phyloP scores from a whole-genome alignment of 2,888 invertebrate genomes.

The Cecidostiba fungosa region DNA sequence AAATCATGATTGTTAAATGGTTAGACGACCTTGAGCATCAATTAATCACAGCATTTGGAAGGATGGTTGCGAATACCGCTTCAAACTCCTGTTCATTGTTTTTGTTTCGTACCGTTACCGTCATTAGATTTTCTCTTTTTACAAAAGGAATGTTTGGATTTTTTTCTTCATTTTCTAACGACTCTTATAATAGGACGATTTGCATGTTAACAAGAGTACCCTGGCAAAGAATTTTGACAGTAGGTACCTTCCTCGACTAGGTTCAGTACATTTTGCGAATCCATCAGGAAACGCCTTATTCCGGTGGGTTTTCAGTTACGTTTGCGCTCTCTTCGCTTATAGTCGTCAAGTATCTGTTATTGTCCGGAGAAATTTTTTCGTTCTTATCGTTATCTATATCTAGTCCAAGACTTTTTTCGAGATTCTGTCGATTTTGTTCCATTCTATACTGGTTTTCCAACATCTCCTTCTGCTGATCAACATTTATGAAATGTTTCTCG shows the following conservation, averaged over 20 bases:
- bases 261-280: slow-evolving; percentile 64
- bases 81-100: slow-evolving; percentile 38
- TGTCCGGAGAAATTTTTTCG: slow-evolving; percentile 53
- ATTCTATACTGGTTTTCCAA: slow-evolving; percentile 68
- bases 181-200: slow-evolving; percentile 28
- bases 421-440: slow-evolving; percentile 69
- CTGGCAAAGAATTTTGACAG: slow-evolving; percentile 39
- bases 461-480: slow-evolving; percentile 67
- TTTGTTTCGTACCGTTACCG: slow-evolving; percentile 23
- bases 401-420: slow-evolving; percentile 68
- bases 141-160: slow-evolving; percentile 45
- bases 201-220: slow-evolving; percentile 45
- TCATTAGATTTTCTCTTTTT: slow-evolving; percentile 39
- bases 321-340: slow-evolving; percentile 73
- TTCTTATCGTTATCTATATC: slow-evolving; percentile 61
- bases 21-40: slow-evolving; percentile 62
- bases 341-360: slow-evolving; percentile 71
- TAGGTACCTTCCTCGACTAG: slow-evolving; percentile 66
- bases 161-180: slow-evolving; percentile 40
- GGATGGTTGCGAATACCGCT: slow-evolving; percentile 65
- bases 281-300: slow-evolving; percentile 63
- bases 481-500: slow-evolving; percentile 69
- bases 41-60: slow-evolving; percentile 69
- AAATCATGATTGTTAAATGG: slow-evolving; percentile 57
- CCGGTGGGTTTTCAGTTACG: slow-evolving; percentile 69